Evolutionary conservation across 64 coral and sea anemone species (phyloP), one percentile per base, ranked within the genome.

Genomic region (Hydrozoanthus tunicans): DNA sequence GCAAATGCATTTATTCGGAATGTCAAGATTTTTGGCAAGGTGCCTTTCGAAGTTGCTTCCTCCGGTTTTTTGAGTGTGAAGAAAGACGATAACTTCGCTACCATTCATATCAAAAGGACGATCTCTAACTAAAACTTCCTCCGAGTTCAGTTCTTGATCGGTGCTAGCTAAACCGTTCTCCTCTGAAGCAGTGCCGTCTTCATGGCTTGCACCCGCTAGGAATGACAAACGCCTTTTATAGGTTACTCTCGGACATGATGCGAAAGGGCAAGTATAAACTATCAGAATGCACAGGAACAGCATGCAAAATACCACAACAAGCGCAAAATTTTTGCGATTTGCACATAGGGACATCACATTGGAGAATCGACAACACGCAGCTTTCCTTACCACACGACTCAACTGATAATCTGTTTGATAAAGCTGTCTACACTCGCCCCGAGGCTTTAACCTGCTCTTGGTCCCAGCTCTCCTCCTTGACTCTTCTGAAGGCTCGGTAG

Each of bases 61-160:
- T 0, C 97, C 97, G 14, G 97, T 99, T 58, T 99, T 99, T 57
- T 99, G 97, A 14, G 95, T 99, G 86, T 99, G 97, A 14, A 99
- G 61, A 70, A 99, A 99, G 4, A 99, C 97, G 75, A 99, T 72
- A 72, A 99, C 81, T 63, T 96, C 94, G 17, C 56, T 58, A 79
- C 89, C 82, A 63, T 73, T 62, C 24, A 93, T 55, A 59, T 90
- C 79, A 78, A 93, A 95, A 13, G 61, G 25, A 56, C 51, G 88
- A 55, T 67, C 53, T 59, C 84, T 70, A 5, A 88, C 70, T 9
- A 51, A 88, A 23, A 88, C 13, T 56, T 88, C 74, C 60, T 70
- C 52, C 6, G 68, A 55, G 7, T 88, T 23, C 11, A 70, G 3
- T 24, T 88, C 56, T 43, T 59, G 55, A 0, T 74, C 56, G 54